Evolutionary conservation across 2,113 vertebrate genomes (phyloP), one percentile per base, ranked within the genome.

Genomic region (Camelus dromedarius): DNA sequence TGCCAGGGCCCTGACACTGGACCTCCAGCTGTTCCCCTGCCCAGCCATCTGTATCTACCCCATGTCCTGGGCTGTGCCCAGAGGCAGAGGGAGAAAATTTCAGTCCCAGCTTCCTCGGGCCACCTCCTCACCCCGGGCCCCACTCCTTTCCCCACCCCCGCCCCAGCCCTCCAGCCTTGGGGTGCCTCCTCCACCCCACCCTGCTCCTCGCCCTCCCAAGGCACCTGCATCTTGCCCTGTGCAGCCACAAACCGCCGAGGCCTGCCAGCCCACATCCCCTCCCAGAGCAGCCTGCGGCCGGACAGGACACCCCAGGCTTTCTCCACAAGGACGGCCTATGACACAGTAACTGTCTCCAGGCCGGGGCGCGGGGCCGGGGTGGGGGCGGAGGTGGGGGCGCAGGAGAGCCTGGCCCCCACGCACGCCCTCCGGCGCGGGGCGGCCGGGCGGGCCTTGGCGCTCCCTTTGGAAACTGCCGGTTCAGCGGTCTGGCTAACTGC

Each of bases 401-500:
- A 42, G 38, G 38, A 42, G 38, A 42, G 38, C 38, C 38, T 42
- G 38, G 4, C 38, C 38, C 52, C 16, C 52, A 54, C 20, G 52
- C 48, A 2, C 30, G 3, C 19, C 30, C 32, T 32, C 8, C 5
- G 0, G 5, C 8, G n/a, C 16, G 0, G 30, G 3, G 22, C 4
- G 7, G 6, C 26, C 3, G 0, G 35, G 28, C 13, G 5, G 88
- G 93, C 98, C 98, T 98, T 98, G 96, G 98, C 93, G 88, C 98
- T 98, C 98, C 96, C 98, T 98, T 87, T 97, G 54, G 93, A 98
- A 98, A 98, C 96, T 98, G 99, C 98, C 98, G 96, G 97, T 97
- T 99, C 98, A 99, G 99, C 99, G 98, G 95, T 98, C 98, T 97
- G 97, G 98, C 98, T 98, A 98, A 98, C 98, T 98, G 98, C 98